Conservation (phyloP, 2,888 invertebrate genomes). For the Parapristionchus giblindavisi region DNA sequence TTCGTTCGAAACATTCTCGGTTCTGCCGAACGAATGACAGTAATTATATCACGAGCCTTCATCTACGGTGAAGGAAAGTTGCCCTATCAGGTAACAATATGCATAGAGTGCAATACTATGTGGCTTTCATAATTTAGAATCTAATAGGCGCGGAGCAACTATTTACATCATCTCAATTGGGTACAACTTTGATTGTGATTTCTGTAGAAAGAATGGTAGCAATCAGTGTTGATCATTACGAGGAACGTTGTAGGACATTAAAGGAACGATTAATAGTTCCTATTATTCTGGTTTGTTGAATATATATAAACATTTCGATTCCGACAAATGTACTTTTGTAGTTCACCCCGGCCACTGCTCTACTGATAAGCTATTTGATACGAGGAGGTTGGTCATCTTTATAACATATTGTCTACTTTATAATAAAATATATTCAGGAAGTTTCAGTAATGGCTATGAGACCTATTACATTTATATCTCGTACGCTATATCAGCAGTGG, state of each 20-base stretch:
- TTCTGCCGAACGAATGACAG: neutral
- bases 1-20: conserved; percentile 25
- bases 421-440: neutral
- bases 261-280: neutral
- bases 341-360: conserved; percentile 1
- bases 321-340: neutral
- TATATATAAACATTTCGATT: no score
- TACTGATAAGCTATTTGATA: neutral
- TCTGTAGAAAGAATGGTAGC: neutral
- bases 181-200: conserved; percentile 5
- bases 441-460: neutral
- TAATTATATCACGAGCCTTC: conserved; percentile 18
- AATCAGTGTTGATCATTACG: neutral
- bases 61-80: conserved; percentile 15
- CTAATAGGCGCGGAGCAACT: neutral
- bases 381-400: neutral
- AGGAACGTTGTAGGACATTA: conserved; percentile 6
- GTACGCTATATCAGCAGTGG: conserved; percentile 2
- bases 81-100: conserved; percentile 13
- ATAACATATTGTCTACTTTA: neutral
- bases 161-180: conserved; percentile 6
- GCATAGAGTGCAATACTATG: no score
- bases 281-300: conserved; percentile 17
- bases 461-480: conserved; percentile 5
- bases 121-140: no score